phyloP scores from a whole-genome alignment of 2,888 invertebrate genomes.

The Apodemia zela region DNA sequence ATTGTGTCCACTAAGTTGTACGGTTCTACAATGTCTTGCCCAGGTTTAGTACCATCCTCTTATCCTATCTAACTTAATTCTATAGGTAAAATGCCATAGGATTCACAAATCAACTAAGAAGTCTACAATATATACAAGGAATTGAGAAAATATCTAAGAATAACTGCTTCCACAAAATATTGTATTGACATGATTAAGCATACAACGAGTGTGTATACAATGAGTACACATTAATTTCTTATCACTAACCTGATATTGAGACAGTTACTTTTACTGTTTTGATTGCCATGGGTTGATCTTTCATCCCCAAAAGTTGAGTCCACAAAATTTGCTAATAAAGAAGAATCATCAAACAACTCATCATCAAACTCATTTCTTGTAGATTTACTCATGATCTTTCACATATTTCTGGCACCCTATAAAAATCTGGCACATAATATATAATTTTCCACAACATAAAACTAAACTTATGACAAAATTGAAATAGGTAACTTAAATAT shows the following conservation, averaged over 20 bases:
- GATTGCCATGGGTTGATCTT: conserved; percentile 38
- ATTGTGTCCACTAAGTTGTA: no score
- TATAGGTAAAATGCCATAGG: no score
- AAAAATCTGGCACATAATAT: not conserved
- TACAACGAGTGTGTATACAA: no score
- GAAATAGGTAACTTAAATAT: no score
- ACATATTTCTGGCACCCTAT: not conserved
- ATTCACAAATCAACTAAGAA: no score
- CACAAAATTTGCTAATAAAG: conserved; percentile 59
- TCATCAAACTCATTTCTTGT: conserved; percentile 40
- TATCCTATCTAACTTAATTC: no score
- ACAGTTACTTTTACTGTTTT: conserved; percentile 43
- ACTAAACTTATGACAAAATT: no score
- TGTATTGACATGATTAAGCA: no score
- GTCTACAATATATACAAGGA: not conserved
- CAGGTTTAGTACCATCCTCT: no score
- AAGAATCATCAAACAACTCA: conserved; percentile 65
- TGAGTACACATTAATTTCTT: not conserved
- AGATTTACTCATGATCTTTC: conserved; percentile 20
- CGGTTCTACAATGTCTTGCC: no score
- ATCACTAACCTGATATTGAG: conserved; percentile 60
- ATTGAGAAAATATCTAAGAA: not conserved
- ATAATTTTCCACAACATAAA: no score
- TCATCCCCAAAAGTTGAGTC: conserved; percentile 47
- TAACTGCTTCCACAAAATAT: not conserved